Evolutionary conservation across 1,140 invertebrate genomes (phyloP), one percentile per base, ranked within the genome.

Genomic region (Coptotermes formosanus): DNA sequence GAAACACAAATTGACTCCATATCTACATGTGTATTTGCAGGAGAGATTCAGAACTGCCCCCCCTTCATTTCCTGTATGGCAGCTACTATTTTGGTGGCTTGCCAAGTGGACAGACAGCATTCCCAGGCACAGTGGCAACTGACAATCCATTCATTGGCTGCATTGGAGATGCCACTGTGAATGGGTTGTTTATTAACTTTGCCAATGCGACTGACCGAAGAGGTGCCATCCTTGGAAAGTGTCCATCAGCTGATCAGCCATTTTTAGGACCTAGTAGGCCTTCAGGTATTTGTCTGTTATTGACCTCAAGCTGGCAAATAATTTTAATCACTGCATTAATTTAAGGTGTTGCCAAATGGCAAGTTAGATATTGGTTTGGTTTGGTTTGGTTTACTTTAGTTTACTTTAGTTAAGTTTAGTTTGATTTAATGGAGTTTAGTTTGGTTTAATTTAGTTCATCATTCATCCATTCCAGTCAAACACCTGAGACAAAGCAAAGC

Each of bases 71-170:
- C 81, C 88, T 93, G 6, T 91, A 93, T 59, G 94, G 94, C 0
- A 92, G 94, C 44, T 90, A 99, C 7, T 98, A 96, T 90, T 94
- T 99, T 87, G 98, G 97, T 64, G 97, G 97, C 12, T 90, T 97
- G 7, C 96, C 97, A 1, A 90, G 92, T 1, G 91, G 91, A 21
- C 94, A 94, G 84, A 90, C 91, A 23, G 90, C 92, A 3, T 89
- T 90, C 4, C 85, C 87, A 25, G 89, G 88, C 16, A 91, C 90
- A 12, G 88, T 88, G n/a, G 91, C 90, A 69, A 89, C 91, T 6
- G 91, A 91, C 19, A 88, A 89, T 64, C 91, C 94, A 1, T 97
- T 97, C 89, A 91, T 93, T 44, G 97, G 97, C 3, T 98, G 97
- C 89, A 94, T 99, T 82, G 96, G 96, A 21, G 97, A 98, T 89